Percentiles rank a stretch among this genome's conserved stretches.
phyloP scores from a whole-genome alignment of 37 sponge, comb jelly and placozoan genomes.

The Theonella swinhoei region DNA sequence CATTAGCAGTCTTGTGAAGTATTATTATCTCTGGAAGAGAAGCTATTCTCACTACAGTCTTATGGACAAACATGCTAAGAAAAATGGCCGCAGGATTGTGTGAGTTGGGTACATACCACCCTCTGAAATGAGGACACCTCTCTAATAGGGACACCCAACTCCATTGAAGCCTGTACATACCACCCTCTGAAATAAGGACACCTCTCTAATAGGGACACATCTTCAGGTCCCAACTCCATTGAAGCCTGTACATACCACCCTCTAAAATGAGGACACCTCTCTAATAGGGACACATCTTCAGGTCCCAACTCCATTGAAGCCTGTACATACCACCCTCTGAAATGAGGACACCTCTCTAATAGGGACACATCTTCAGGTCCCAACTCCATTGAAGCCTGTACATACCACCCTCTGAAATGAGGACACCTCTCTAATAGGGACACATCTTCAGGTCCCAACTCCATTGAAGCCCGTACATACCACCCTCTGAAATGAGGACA shows the following conservation, averaged over 20 bases:
- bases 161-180: no score
- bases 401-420: no score
- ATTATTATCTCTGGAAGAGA: conserved; percentile 88
- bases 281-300: not conserved
- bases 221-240: no score
- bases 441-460: not conserved
- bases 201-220: not conserved
- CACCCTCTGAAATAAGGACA: not conserved
- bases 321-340: not conserved
- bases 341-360: conserved; percentile 1
- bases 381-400: no score
- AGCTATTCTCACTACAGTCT: conserved; percentile 59
- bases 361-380: not conserved
- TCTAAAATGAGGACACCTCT: not conserved
- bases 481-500: not conserved
- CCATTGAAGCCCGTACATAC: not conserved
- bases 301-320: no score
- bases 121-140: not conserved
- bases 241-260: no score
- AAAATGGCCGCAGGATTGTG: conserved; percentile 43
- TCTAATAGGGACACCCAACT: not conserved
- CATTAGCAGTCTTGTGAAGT: conserved; percentile 75
- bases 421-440: not conserved
- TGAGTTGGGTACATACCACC: not conserved
- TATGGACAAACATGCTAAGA: conserved; percentile 74